Conservation (phyloP, 2,888 invertebrate species). For the Phoenoteleia sp. region DNA sequence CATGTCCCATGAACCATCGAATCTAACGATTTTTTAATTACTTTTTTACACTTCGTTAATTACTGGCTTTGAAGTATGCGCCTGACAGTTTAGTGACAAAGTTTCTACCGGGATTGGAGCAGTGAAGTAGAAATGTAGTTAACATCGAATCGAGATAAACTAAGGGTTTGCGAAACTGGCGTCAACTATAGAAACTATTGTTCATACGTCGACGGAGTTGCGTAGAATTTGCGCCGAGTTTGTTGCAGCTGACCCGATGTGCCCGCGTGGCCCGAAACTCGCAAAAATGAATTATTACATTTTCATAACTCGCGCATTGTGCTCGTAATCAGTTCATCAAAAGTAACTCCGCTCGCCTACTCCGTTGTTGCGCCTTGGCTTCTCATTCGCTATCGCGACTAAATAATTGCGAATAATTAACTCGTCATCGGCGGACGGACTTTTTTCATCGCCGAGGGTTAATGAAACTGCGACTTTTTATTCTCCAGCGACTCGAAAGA, state of each 20-base stretch:
- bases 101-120: conserved; percentile 56
- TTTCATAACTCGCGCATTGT: conserved; percentile 65
- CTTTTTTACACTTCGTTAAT: conserved; percentile 65
- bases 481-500: conserved; percentile 55
- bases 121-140: conserved; percentile 75
- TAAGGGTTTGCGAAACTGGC: conserved; percentile 70
- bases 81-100: conserved; percentile 69
- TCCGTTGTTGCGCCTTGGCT: not conserved
- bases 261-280: conserved; percentile 32
- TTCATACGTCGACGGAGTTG: conserved; percentile 48
- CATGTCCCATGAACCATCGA: conserved; percentile 1
- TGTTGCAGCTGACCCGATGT: conserved; percentile 60
- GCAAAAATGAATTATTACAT: conserved; percentile 70
- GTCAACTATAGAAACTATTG: conserved; percentile 71
- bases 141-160: conserved; percentile 75
- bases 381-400: not conserved
- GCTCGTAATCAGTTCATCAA: conserved; percentile 64
- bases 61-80: conserved; percentile 64
- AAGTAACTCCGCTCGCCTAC: conserved; percentile 22
- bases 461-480: conserved; percentile 10
- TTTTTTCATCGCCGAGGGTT: not conserved
- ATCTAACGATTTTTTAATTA: conserved; percentile 51
- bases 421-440: conserved; percentile 15
- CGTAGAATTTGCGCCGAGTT: conserved; percentile 53
- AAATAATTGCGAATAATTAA: conserved; percentile 37